These are phyloP conservation scores for Cyanocitta stelleri DNA, from an alignment of 2,113 vertebrate species.

Conservation along the genomic window DNA sequence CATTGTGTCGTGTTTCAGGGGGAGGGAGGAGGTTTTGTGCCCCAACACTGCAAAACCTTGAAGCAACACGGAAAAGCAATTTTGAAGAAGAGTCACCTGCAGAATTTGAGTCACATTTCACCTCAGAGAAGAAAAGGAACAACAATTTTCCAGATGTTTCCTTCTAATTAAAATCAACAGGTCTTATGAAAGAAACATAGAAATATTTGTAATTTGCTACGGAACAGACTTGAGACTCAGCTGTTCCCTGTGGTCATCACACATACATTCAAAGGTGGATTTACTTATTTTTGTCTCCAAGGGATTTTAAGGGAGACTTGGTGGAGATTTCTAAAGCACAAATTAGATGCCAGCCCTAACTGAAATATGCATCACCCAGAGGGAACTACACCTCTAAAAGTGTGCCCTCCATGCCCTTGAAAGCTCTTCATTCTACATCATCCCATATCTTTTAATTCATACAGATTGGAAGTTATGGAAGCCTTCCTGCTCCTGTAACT, in stretches of 20 bases:
- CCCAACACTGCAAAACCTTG: background rate
- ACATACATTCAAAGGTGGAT: background rate
- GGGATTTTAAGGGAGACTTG: background rate
- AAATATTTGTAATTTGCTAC: background rate
- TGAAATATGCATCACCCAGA: background rate
- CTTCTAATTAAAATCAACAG: background rate
- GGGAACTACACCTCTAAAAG: background rate
- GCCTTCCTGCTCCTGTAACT: background rate
- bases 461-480: background rate
- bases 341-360: background rate
- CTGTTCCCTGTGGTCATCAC: background rate
- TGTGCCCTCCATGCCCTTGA: background rate
- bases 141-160: background rate
- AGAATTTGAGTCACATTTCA: background rate
- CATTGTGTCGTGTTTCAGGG: accelerated
- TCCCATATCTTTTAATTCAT: background rate
- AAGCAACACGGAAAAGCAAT: background rate
- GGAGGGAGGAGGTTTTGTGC: accelerated
- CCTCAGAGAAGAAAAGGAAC: background rate
- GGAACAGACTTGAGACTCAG: background rate
- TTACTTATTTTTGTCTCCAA: background rate
- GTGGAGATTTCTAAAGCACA: background rate
- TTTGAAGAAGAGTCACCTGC: background rate
- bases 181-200: background rate
- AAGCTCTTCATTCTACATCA: background rate